These are phyloP conservation scores for Andrena fulva DNA, from an alignment of 2,888 invertebrate genomes.

Conservation along the genomic window DNA sequence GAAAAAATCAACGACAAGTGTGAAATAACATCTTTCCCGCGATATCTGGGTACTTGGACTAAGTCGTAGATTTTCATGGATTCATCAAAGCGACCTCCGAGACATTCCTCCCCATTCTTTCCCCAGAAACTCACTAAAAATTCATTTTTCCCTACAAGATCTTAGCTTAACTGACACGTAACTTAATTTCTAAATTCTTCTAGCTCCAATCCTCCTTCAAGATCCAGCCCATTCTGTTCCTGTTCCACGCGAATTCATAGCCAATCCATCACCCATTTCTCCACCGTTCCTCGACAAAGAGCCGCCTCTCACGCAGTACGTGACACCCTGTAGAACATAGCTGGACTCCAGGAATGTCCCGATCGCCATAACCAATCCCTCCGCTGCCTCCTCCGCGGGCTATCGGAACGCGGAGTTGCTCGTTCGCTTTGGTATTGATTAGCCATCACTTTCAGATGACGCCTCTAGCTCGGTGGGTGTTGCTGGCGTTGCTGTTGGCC, in stretches of 20 bases:
- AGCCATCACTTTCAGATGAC: conserved; percentile 83
- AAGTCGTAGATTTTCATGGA: not conserved
- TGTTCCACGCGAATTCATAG: no score
- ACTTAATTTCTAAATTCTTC: no score
- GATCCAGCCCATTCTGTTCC: no score
- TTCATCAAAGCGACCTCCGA: no score
- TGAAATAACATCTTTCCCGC: not conserved
- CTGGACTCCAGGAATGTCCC: conserved; percentile 48
- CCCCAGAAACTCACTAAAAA: no score
- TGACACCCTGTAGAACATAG: conserved; percentile 32
- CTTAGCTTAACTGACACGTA: no score
- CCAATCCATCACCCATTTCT: not conserved
- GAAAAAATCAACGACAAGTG: not conserved
- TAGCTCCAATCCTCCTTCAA: no score
- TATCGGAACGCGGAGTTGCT: conserved; percentile 65
- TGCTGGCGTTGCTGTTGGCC: conserved; percentile 72
- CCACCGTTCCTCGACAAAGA: not conserved
- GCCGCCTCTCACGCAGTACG: not conserved
- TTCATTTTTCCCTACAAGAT: no score
- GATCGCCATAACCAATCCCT: conserved; percentile 60
- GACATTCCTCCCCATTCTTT: no score
- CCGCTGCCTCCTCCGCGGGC: conserved; percentile 31
- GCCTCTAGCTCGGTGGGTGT: conserved; percentile 76
- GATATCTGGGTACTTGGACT: no score
- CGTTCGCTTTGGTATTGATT: conserved; percentile 81